Evolutionary conservation across 2,113 vertebrate genomes (phyloP), one percentile per base, ranked within the genome.

Genomic region (Romanogobio albipinnatus): DNA sequence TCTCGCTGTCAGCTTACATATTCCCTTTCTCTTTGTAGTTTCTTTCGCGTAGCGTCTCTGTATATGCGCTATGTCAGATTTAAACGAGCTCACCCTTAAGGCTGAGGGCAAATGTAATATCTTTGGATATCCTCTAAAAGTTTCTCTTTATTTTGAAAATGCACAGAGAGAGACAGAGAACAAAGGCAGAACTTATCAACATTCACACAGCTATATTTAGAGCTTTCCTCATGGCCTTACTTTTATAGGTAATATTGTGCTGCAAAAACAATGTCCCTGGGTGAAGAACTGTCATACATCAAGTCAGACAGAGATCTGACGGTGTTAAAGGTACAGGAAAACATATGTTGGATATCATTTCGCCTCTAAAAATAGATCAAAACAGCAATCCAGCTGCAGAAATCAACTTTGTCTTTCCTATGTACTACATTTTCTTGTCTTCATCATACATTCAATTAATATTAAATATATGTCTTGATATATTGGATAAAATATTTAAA

Each of bases 121-220:
- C 47, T 74, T 81, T 81, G 43, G 26, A 77, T 84, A 43, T 70
- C 58, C 74, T 24, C 15, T 84, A 68, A 77, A 84, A 71, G 15
- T 75, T 68, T n/a, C n/a, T 53, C 77, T 81, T 80, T 75, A 53
- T 64, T 82, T 64, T 78, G 58, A 70, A 59, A 73, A 64, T 78
- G 64, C 61, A 43, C 9, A 39, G 29, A 77, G 39, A 77, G 14
- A 77, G 49, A 56, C 15, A 58, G 15, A 24, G 33, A 26, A 86
- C 73, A 86, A 86, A 82, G 78, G 39, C 24, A 86, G 84, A 56
- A 70, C 56, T 53, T 85, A 68, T 78, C 75, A 79, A 56, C 76
- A 51, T 56, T 74, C 66, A 43, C 78, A 51, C 19, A 29, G n/a
- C 45, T 59, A 78, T 68, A 87, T 83, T 74, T 85, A 85, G 64